Conservation (phyloP, 2,797 vertebrate species). For the Rhabdophis nuchalis region DNA sequence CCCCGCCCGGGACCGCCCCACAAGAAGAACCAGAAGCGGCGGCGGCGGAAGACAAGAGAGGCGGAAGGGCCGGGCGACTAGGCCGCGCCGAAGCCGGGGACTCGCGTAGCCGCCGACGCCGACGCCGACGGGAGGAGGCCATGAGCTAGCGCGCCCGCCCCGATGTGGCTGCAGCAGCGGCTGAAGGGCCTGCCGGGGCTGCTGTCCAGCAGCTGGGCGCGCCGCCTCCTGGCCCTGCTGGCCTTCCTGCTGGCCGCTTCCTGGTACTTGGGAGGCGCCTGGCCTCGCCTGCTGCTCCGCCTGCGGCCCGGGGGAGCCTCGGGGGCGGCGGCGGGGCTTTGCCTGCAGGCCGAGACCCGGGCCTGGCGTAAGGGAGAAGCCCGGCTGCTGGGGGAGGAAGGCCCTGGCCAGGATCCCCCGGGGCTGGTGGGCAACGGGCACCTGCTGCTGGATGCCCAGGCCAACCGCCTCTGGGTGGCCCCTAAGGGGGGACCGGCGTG, state of each 20-base stretch:
- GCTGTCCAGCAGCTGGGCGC: conserved; percentile 92
- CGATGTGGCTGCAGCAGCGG: conserved; percentile 93
- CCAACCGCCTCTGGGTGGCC: conserved; percentile 85
- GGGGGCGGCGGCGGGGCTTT: conserved; percentile 75
- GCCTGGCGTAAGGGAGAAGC: conserved; percentile 79
- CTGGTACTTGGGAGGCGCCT: conserved; percentile 82
- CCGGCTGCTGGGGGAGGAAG: conserved; percentile 61
- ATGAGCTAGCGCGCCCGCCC: neutral
- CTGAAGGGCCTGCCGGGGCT: conserved; percentile 89
- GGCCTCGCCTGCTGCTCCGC: conserved; percentile 65
- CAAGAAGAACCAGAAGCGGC: accelerated
- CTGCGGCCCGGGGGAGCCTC: conserved; percentile 66
- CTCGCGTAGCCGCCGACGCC: neutral
- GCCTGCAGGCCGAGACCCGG: conserved; percentile 79
- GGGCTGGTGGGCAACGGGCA: conserved; percentile 89
- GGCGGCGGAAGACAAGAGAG: neutral
- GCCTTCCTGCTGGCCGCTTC: conserved; percentile 78
- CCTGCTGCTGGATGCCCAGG: conserved; percentile 79
- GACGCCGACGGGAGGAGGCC: too few relatives aligned
- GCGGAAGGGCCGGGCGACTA: neutral
- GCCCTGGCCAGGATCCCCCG: conserved; percentile 22
- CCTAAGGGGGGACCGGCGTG: conserved; percentile 43
- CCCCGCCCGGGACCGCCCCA: neutral
- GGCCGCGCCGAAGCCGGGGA: neutral
- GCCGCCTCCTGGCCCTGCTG: conserved; percentile 80